phyloP scores from a whole-genome alignment of 2,888 invertebrate genomes.

The Megalurothrips usitatus region DNA sequence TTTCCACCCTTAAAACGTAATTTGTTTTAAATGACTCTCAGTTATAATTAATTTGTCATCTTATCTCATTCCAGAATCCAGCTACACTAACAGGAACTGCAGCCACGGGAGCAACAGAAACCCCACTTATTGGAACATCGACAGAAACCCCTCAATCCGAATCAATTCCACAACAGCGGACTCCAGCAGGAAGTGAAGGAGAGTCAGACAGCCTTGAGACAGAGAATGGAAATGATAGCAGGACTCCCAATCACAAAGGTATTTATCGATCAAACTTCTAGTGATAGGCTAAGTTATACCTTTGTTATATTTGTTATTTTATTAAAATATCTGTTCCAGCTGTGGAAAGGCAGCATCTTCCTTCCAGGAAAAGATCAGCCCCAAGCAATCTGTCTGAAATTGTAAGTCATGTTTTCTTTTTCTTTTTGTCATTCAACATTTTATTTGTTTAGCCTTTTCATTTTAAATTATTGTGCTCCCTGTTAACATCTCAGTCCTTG shows the following conservation, averaged over 20 bases:
- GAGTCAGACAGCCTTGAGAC: not conserved
- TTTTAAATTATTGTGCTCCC: not conserved
- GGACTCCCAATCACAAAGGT: not conserved
- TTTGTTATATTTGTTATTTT: not conserved
- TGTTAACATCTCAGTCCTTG: not conserved
- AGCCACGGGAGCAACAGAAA: not conserved
- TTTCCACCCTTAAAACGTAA: not conserved
- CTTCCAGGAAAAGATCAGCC: not conserved
- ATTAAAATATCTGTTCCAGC: not conserved
- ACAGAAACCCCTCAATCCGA: not conserved
- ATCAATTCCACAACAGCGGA: not conserved
- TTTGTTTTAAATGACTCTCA: not conserved
- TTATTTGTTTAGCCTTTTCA: not conserved
- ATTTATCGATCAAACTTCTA: not conserved
- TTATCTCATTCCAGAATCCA: not conserved
- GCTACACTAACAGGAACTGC: not conserved
- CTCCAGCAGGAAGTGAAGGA: not conserved
- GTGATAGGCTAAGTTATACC: not conserved
- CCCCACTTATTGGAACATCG: not conserved
- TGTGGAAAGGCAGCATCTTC: not conserved
- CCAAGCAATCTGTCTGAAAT: not conserved
- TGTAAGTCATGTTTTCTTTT: not conserved
- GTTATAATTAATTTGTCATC: conserved; percentile 1
- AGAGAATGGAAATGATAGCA: conserved; percentile 6
- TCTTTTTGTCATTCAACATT: not conserved